Percentiles rank a stretch among this genome's conserved stretches.
phyloP scores from a whole-genome alignment of 2,797 vertebrate species.

The Enteromius paludinosus region DNA sequence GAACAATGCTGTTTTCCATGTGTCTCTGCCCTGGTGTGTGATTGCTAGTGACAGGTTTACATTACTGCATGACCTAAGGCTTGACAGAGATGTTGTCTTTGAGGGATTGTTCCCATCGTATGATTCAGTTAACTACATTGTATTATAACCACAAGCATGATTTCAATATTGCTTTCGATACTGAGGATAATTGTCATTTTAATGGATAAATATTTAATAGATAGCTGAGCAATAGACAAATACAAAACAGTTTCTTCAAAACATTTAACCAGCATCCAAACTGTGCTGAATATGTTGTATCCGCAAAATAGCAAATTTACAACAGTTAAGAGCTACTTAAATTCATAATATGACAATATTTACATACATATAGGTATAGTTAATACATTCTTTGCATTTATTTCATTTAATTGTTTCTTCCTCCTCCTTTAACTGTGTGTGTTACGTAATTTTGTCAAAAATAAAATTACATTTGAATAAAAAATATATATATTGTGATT shows the following conservation, averaged over 20 bases:
- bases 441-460: too few relatives aligned
- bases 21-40: conserved; percentile 47
- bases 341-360: not conserved
- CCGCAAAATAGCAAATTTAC: not conserved
- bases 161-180: too few relatives aligned
- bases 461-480: too few relatives aligned
- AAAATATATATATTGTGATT: too few relatives aligned
- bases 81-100: not conserved
- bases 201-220: not conserved
- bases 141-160: not conserved
- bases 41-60: conserved; percentile 60
- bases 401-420: not conserved
- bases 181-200: not conserved
- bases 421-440: too few relatives aligned
- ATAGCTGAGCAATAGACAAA: not conserved
- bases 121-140: not conserved
- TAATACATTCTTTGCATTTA: not conserved
- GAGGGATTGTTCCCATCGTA: not conserved
- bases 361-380: not conserved
- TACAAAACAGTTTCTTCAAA: not conserved
- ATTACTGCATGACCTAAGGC: conserved; percentile 37
- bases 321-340: not conserved
- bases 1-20: conserved; percentile 56
- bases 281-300: not conserved
- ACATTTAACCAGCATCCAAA: not conserved